Evolutionary conservation across 35 echinoderm and acorn worm genomes (phyloP).

Genomic region (Stichopus chloronotus): DNA sequence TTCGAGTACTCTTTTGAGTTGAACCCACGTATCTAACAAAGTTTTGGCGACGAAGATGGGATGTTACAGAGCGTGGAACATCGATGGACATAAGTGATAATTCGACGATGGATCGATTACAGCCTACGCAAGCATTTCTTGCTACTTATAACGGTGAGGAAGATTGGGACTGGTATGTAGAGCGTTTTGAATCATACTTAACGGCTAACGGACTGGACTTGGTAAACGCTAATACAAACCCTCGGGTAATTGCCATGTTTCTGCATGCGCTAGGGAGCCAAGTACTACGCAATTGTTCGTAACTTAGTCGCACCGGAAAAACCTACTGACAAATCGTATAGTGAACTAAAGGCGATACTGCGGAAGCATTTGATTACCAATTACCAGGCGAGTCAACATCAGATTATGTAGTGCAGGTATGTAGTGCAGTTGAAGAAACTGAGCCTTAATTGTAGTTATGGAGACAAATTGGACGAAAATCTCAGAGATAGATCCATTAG

Average conservation of each 20-base stretch:
- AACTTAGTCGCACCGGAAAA: slow-evolving; percentile 4
- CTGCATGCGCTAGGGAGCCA: not conserved
- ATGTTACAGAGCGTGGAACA: no score
- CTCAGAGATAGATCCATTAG: not conserved
- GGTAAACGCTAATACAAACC: not conserved
- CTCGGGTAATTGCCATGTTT: not conserved
- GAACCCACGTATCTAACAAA: not conserved
- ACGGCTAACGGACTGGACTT: slow-evolving; percentile 29
- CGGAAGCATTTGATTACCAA: not conserved
- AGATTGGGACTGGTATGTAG: not conserved
- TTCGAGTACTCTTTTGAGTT: no score
- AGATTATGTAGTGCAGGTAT: not conserved
- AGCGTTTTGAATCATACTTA: not conserved
- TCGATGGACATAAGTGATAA: no score
- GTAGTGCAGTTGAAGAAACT: not conserved
- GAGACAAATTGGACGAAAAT: slow-evolving; percentile 39
- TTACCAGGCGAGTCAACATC: not conserved
- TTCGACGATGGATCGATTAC: no score
- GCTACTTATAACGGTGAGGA: slow-evolving; percentile 2
- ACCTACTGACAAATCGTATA: not conserved
- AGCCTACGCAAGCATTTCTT: not conserved
- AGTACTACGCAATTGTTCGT: slow-evolving; percentile 19
- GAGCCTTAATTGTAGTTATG: slow-evolving; percentile 20
- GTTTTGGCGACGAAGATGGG: not conserved
- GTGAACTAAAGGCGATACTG: not conserved